Base-by-base conservation (phyloP, 2,888 invertebrate species). In the Amblyjoppa proteus region DNA sequence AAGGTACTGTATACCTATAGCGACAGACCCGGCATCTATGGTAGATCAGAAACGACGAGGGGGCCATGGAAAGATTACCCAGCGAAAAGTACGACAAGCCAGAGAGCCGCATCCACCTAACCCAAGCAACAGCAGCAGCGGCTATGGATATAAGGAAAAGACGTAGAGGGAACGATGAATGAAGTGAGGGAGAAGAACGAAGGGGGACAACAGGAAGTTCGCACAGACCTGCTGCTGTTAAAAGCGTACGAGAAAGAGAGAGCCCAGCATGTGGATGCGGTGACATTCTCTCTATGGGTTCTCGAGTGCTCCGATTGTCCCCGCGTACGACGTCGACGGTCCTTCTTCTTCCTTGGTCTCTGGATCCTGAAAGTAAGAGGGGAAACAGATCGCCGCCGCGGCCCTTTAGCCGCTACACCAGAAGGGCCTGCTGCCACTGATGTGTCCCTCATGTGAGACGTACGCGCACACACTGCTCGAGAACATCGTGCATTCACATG, bases 281-380 rank as follows among this genome's bases (percentile, higher is more conserved):
- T 91, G 91, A 91, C 91, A 91, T 90, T 91, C 89, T 88, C 84
- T 89, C 88, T 88, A 86, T 88, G 88, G 88, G 85, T 81, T 87
- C 87, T 87, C 88, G 88, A 85, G 81, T 79, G 74, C 74, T 71
- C 80, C 85, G 79, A 88, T 88, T 87, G 88, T 88, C 84, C 88
- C 56, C 83, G 73, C 20, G 80, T 69, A 82, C 61, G 83, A 83
- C 76, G 64, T 45, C 83, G 85, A 66, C 64, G 51, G 64, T 77
- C 80, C 69, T 81, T 80, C 80, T 85, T 81, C 41, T 77, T 61
- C 34, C 58, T 20, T 70, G 56, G 51, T 61, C 82, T 83, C 49
- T 74, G 75, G 79, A 85, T 81, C 80, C 69, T 69, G 74, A 78
- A 74, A 79, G 78, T 74, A 74, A 73, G 71, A 41, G 56, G 82